These are phyloP conservation scores for Hypothenemus hampei DNA, from an alignment of 1,140 invertebrate genomes.

Conservation along the genomic window DNA sequence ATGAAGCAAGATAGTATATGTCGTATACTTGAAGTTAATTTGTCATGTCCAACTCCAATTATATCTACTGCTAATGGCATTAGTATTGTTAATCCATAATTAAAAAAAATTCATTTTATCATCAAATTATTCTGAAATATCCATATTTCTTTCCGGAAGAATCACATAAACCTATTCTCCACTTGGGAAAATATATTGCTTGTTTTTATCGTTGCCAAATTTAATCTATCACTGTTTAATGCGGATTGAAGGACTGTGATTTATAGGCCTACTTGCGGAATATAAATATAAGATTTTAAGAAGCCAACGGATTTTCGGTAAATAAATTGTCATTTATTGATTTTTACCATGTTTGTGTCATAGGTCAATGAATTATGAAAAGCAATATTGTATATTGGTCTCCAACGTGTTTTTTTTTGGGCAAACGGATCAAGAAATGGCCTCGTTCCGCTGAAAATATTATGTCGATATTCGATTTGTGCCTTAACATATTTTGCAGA, in stretches of 20 bases:
- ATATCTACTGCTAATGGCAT: not conserved
- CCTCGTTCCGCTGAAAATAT: no score
- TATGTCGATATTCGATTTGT: no score
- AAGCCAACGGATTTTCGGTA: no score
- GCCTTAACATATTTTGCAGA: no score
- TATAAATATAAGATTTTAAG: constrained; percentile 3
- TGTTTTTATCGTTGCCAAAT: not conserved
- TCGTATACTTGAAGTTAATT: constrained; percentile 1
- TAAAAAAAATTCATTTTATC: not conserved
- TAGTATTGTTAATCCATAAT: not conserved
- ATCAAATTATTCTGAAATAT: no score
- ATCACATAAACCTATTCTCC: not conserved
- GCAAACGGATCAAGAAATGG: no score
- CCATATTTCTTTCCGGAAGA: no score
- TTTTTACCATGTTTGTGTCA: no score
- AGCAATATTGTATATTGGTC: no score
- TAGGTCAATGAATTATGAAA: no score
- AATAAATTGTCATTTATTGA: no score
- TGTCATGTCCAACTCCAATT: not conserved
- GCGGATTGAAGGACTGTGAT: not conserved
- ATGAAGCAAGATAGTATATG: constrained; percentile 3
- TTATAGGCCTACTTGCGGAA: constrained; percentile 1
- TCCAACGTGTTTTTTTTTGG: no score
- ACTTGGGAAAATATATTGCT: not conserved
- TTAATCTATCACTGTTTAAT: constrained; percentile 1